phyloP scores from a whole-genome alignment of 2,797 vertebrate species.

The Etheostoma nigrum region DNA sequence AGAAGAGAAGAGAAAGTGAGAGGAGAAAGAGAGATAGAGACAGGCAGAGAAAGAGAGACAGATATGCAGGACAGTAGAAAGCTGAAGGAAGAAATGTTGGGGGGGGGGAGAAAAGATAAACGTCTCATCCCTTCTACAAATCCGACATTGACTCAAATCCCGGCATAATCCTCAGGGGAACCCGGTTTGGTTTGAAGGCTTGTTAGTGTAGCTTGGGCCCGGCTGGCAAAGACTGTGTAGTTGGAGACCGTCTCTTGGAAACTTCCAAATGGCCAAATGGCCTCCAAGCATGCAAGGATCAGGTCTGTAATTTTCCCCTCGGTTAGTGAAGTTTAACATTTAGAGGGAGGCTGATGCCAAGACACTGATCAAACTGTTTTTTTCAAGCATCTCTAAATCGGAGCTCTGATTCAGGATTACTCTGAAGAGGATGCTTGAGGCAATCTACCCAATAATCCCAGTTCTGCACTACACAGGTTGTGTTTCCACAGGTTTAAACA shows the following conservation, averaged over 20 bases:
- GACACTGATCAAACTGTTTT: constrained; percentile 50
- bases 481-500: constrained; percentile 25
- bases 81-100: constrained; percentile 60
- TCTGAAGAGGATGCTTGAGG: constrained; percentile 21
- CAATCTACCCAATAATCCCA: constrained; percentile 48
- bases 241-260: constrained; percentile 61
- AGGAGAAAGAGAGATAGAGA: constrained; percentile 39
- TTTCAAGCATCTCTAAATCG: constrained; percentile 53
- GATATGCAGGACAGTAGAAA: constrained; percentile 64
- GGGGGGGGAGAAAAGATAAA: constrained; percentile 64
- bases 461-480: constrained; percentile 13
- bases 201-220: constrained; percentile 70
- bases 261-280: constrained; percentile 42
- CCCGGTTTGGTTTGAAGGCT: constrained; percentile 77
- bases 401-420: constrained; percentile 50
- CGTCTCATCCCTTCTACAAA: constrained; percentile 79
- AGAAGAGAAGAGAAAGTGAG: constrained; percentile 51
- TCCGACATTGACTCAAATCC: constrained; percentile 83
- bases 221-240: constrained; percentile 52
- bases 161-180: constrained; percentile 79
- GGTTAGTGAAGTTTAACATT: constrained; percentile 48
- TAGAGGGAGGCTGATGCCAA: constrained; percentile 39
- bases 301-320: constrained; percentile 53
- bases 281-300: constrained; percentile 34
- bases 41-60: constrained; percentile 52